Conservation (phyloP, 2,113 vertebrate genomes). For the Pantherophis guttatus region DNA sequence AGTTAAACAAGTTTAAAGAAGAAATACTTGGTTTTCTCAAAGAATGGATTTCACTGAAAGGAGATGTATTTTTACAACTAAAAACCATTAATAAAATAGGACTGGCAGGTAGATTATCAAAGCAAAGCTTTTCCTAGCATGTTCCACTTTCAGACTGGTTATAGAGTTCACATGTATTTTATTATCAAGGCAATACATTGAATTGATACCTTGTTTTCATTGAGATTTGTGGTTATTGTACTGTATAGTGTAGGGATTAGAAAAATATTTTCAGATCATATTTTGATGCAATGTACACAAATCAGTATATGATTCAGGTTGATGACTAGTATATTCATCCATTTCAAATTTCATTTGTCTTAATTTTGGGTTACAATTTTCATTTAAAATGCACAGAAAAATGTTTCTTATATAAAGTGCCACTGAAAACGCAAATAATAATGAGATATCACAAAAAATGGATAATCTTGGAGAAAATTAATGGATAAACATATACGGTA, state of each 20-base stretch:
- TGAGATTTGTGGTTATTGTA: neutral
- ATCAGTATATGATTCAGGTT: neutral
- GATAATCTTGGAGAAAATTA: neutral
- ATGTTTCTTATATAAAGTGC: neutral
- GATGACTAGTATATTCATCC: no score
- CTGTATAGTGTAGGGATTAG: neutral
- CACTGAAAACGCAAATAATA: neutral
- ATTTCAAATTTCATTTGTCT: neutral
- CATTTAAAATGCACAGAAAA: neutral
- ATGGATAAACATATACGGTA: neutral
- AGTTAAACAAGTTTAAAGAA: slow-evolving; percentile 72
- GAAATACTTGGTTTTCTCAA: slow-evolving; percentile 68
- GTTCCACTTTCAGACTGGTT: neutral
- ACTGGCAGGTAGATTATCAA: slow-evolving; percentile 62
- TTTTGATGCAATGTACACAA: neutral
- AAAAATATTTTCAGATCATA: neutral
- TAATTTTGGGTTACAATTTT: neutral
- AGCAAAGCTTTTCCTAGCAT: neutral
- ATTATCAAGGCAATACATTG: neutral
- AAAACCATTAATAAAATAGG: slow-evolving; percentile 62
- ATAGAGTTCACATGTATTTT: neutral
- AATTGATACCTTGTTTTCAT: neutral
- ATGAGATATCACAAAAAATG: neutral
- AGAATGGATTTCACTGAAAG: slow-evolving; percentile 71
- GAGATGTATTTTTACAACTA: slow-evolving; percentile 67